Base-by-base conservation (phyloP, 2,113 vertebrate species). In the Poeciliopsis retropinna region DNA sequence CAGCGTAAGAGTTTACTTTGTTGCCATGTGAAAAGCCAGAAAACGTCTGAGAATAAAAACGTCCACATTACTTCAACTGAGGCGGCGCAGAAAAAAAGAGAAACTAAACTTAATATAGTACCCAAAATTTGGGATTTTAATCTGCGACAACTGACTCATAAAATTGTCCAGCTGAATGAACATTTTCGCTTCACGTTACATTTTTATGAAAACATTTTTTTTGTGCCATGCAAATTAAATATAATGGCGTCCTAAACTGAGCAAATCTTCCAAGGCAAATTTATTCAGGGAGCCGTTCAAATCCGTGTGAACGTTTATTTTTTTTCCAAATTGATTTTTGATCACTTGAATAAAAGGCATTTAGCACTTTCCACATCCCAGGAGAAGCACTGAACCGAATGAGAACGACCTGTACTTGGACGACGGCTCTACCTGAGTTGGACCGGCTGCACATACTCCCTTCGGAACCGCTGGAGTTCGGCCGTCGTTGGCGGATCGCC, bases 401-500 rank as follows among this genome's bases (percentile, higher is more conserved):
- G 11, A 70, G 8, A 31, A 8, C 31, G 19, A 37, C 15, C 39
- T 30, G 28, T 29, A 28, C 30, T 6, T 3, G 25, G 12, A 31
- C 17, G 60, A 19, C n/a, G 22, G 34, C 13, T 8, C 15, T 84
- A 99, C 98, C 98, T 97, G 93, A 99, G 98, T 77, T 99, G 98
- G 44, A 99, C 98, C 1, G 98, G 98, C 89, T 99, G 98, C 67
- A 99, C 96, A 0, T 99, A 99, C 82, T 99, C 98, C 90, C 97
- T 97, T 57, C 98, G 93, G 91, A 99, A 99, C 61, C 97, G 95
- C 84, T 99, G 98, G 1, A 99, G 95, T 89, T 99, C 97, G 10
- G 96, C 96, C 13, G 96, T 91, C 93, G 97, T 97, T 0, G 96
- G 96, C 83, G 99, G 98, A 73, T 99, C 97, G 0, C 97, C 97